Evolutionary conservation across 2,888 invertebrate genomes (phyloP), one percentile per base, ranked within the genome.

Genomic region (Lampropteryx suffumata): DNA sequence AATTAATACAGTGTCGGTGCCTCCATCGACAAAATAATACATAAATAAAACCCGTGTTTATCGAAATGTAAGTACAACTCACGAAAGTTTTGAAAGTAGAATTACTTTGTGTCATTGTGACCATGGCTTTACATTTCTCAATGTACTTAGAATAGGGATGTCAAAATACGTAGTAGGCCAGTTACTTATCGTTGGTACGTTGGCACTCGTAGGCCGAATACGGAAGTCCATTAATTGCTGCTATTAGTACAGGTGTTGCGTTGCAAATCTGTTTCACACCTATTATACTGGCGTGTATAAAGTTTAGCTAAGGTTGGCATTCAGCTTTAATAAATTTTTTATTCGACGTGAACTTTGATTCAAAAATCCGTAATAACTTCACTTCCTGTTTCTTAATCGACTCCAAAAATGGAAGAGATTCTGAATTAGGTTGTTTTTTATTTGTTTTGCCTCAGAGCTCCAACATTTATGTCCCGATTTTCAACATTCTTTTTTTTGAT

Each of bases 181-280:
- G 59, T 50, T 55, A 56, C 43, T 44, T 44, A 53, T 48, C 42
- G 48, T 40, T 17, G 1, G 30, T 24, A 10, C 9, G 32, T 14
- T 10, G 36, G 24, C 7, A 24, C 11, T 34, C 42, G 43, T 46
- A 43, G 50, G 39, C 55, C 13, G 47, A 44, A 51, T 52, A 52
- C 54, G 61, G 57, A 58, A 61, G 54, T 43, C 17, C 7, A 13
- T 33, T 54, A 50, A 57, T 54, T 54, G 49, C 40, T 33, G 36
- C 36, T 34, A 45, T 49, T 47, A 49, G 46, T 28, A 44, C 55
- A 46, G 36, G 48, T 55, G 50, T 57, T 45, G 42, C 42, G 50
- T 57, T 45, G 42, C 42, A 17, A 56, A 52, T 29, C 14, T 42
- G 12, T 36, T 46, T 36, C 50, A 50, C 45, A 41, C 42, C 24